Conservation (phyloP, 2,888 invertebrate species). For the Cistogaster globosa region DNA sequence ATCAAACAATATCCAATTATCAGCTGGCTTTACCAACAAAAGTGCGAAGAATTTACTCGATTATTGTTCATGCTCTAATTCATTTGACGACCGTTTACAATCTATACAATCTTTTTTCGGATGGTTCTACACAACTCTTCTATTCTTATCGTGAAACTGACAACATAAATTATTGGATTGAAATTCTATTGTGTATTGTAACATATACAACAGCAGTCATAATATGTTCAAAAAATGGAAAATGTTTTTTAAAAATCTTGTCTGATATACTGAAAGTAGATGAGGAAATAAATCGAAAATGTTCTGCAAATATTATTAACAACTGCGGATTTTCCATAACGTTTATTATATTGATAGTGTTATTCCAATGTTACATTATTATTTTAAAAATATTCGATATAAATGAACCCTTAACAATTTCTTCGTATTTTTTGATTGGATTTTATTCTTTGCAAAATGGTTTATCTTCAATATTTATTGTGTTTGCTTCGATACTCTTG, state of each 20-base stretch:
- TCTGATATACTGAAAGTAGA: conserved; percentile 79
- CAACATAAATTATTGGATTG: conserved; percentile 80
- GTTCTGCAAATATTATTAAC: conserved; percentile 74
- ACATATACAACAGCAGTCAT: conserved; percentile 78
- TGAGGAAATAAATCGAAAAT: conserved; percentile 77
- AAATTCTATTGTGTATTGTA: conserved; percentile 77
- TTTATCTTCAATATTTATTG: conserved; percentile 77
- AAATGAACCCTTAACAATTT: conserved; percentile 72
- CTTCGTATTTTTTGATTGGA: conserved; percentile 76
- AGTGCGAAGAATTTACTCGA: conserved; percentile 76
- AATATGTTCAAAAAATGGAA: conserved; percentile 77
- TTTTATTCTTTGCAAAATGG: conserved; percentile 78
- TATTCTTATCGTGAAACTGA: conserved; percentile 77
- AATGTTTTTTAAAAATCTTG: conserved; percentile 77
- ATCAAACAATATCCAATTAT: conserved; percentile 75
- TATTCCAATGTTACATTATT: conserved; percentile 77
- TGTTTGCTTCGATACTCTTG: conserved; percentile 77
- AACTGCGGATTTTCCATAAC: conserved; percentile 76
- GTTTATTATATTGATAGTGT: conserved; percentile 75
- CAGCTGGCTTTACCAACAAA: conserved; percentile 78
- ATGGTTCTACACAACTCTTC: conserved; percentile 74
- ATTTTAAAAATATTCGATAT: conserved; percentile 73
- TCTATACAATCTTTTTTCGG: conserved; percentile 76
- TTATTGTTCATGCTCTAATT: conserved; percentile 76
- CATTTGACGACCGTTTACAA: conserved; percentile 77